Evolutionary conservation across 2,888 invertebrate species (phyloP).

Genomic region (Oxystoma pomonae): DNA sequence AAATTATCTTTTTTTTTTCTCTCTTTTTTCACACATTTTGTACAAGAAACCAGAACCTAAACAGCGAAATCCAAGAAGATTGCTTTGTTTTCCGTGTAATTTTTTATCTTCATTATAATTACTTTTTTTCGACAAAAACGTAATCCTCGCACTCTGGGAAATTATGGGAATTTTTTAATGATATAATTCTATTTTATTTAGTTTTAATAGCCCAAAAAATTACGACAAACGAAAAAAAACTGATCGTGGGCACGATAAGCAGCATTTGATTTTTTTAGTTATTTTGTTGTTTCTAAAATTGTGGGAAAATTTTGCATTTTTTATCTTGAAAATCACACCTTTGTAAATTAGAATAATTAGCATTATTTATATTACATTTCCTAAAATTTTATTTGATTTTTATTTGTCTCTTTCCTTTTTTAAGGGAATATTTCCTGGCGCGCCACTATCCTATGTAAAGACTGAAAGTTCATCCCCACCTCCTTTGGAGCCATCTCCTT

Average conservation of each 20-base stretch:
- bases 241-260: neutral
- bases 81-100: neutral
- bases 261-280: neutral
- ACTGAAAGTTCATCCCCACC: constrained; percentile 45
- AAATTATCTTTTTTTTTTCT: too few relatives aligned
- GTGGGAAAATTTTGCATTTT: neutral
- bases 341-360: too few relatives aligned
- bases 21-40: neutral
- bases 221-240: neutral
- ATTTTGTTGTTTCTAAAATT: too few relatives aligned
- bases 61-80: neutral
- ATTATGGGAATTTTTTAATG: neutral
- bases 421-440: constrained; percentile 38
- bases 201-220: neutral
- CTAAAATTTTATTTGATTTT: too few relatives aligned
- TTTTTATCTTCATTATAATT: neutral
- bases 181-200: neutral
- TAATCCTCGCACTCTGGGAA: neutral
- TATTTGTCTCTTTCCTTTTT: too few relatives aligned
- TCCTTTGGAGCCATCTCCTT: constrained; percentile 42
- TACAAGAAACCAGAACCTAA: neutral
- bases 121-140: neutral
- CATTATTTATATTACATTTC: too few relatives aligned
- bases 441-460: constrained; percentile 26
- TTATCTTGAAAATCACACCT: too few relatives aligned